Conservation (phyloP, 1,140 invertebrate species). For the Heliconius hermathena region DNA sequence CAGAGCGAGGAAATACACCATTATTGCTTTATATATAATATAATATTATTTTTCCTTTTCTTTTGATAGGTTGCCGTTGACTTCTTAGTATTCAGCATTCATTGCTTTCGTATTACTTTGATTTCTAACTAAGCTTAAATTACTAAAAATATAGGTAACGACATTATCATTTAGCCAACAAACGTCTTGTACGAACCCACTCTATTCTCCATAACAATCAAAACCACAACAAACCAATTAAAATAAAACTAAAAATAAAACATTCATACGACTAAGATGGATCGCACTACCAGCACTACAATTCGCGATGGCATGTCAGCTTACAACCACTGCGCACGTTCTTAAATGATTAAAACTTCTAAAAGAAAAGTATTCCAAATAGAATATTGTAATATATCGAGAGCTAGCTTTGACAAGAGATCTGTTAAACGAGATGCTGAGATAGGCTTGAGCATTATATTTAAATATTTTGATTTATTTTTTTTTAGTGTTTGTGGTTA, state of each 20-base stretch:
- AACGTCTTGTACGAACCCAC: neutral
- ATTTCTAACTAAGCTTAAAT: too few species aligned
- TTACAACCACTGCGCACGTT: neutral
- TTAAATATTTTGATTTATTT: conserved; percentile 19
- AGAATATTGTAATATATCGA: conserved; percentile 1
- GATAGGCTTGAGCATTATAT: neutral
- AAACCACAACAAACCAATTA: neutral
- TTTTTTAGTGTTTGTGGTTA: conserved; percentile 31
- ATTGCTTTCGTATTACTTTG: too few species aligned
- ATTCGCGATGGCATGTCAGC: conserved; percentile 5
- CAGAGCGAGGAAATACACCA: too few species aligned
- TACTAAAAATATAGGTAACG: too few species aligned
- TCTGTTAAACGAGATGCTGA: neutral
- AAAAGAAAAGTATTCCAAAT: conserved; percentile 21
- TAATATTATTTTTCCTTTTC: too few species aligned
- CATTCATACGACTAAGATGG: neutral
- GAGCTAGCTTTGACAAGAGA: neutral
- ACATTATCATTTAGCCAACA: too few species aligned
- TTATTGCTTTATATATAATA: too few species aligned
- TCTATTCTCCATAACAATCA: neutral
- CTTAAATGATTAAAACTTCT: conserved; percentile 5
- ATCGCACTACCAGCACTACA: conserved; percentile 1
- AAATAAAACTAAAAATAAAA: neutral
- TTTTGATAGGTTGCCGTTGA: too few species aligned
- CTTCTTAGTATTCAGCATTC: too few species aligned